Conservation (phyloP, 2,113 vertebrate species). For the Myanophis thanlyinensis region DNA sequence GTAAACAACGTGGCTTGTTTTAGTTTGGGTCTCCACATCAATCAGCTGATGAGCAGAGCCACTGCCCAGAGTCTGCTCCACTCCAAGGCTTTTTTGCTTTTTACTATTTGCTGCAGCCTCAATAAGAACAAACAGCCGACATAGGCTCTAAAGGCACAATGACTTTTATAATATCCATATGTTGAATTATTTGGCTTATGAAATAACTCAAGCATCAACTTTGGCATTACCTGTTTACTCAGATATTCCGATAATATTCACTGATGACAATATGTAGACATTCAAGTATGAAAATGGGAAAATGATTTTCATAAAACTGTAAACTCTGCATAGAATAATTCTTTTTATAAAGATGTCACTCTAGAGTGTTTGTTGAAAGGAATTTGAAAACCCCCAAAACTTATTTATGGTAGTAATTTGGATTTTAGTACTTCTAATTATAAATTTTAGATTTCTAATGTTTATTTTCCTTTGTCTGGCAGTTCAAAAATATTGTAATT, state of each 20-base stretch:
- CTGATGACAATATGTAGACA: neutral
- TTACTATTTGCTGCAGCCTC: too few relatives aligned
- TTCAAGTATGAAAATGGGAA: neutral
- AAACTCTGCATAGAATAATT: neutral
- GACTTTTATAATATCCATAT: neutral
- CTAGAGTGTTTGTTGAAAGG: neutral
- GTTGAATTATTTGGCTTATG: neutral
- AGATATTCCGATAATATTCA: neutral
- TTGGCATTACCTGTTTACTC: neutral
- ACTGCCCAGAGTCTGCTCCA: too few relatives aligned
- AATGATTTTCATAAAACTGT: neutral
- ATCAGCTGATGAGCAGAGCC: too few relatives aligned
- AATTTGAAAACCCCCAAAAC: neutral
- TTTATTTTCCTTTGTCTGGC: neutral
- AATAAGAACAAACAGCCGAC: too few relatives aligned
- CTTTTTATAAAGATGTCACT: neutral
- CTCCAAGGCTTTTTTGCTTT: too few relatives aligned
- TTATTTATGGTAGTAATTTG: neutral
- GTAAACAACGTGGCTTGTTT: too few relatives aligned
- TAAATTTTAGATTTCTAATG: neutral
- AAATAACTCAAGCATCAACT: neutral
- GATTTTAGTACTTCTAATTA: neutral
- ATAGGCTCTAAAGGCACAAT: neutral
- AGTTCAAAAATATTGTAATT: neutral
- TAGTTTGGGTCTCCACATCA: too few relatives aligned